Conservation (phyloP, 2,113 vertebrate genomes). For the Limnothrissa miodon region DNA sequence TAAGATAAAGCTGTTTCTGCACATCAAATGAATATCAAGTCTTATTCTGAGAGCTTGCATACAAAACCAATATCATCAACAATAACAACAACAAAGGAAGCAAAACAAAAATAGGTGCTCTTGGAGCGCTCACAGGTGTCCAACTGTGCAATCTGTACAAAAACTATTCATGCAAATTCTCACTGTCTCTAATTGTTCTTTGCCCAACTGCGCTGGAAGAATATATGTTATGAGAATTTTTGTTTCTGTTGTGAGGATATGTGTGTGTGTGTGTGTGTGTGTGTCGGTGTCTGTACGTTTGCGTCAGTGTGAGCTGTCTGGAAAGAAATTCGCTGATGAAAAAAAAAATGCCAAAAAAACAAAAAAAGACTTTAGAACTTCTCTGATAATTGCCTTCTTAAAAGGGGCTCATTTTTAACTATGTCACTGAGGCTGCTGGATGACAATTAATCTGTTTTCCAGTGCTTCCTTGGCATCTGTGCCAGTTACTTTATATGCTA, state of each 20-base stretch:
- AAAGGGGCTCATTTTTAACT: constrained; percentile 77
- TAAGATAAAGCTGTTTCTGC: not conserved
- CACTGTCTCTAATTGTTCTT: not conserved
- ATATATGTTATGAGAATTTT: not conserved
- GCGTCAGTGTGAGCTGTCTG: constrained; percentile 21
- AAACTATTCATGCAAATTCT: not conserved
- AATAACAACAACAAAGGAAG: constrained; percentile 2
- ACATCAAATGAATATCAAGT: not conserved
- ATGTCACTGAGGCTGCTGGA: constrained; percentile 74
- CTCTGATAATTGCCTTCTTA: constrained; percentile 79
- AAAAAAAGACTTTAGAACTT: constrained; percentile 72
- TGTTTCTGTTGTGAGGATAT: constrained; percentile 5
- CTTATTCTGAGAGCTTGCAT: not conserved
- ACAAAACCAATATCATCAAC: not conserved
- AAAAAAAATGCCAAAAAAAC: constrained; percentile 64
- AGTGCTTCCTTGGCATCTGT: constrained; percentile 79
- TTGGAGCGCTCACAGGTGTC: not conserved
- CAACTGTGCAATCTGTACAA: constrained; percentile 8
- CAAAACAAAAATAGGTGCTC: constrained; percentile 8
- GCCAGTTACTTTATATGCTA: constrained; percentile 83
- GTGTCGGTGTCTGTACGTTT: too few relatives aligned
- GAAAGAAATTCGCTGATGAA: constrained; percentile 51
- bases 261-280: not conserved
- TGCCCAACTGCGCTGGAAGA: not conserved
- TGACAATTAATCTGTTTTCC: constrained; percentile 82